These are phyloP conservation scores for Pluvialis apricaria DNA, from an alignment of 2,113 vertebrate species.

Conservation along the genomic window DNA sequence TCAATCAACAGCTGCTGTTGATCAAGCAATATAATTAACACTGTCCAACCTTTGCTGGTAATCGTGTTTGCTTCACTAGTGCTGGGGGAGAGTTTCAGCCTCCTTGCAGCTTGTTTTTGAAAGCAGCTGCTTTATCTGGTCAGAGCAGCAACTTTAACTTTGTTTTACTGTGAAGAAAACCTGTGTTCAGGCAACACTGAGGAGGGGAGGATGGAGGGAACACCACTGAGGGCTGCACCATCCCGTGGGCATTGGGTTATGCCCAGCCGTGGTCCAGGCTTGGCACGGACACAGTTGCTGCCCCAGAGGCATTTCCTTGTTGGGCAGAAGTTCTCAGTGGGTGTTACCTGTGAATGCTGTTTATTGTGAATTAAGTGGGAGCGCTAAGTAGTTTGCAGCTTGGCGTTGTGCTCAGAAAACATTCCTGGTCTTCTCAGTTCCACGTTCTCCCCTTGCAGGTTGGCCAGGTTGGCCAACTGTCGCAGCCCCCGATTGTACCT, in stretches of 20 bases:
- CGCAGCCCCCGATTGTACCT: background rate
- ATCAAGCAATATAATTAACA: background rate
- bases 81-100: background rate
- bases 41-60: background rate
- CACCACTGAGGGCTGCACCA: rapidly evolving
- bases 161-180: background rate
- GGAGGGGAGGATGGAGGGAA: background rate
- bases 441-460: background rate
- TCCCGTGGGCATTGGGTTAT: rapidly evolving
- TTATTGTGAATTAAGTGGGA: background rate
- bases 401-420: background rate
- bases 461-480: rapidly evolving
- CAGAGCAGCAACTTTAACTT: background rate
- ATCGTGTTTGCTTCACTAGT: background rate
- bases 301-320: background rate
- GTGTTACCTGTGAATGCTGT: background rate
- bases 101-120: background rate
- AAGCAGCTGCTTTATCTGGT: background rate
- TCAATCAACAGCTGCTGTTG: background rate
- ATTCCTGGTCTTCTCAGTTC: background rate
- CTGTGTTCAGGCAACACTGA: background rate
- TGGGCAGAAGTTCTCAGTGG: background rate
- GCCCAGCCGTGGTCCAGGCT: background rate
- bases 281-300: background rate
- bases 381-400: background rate